Base-by-base conservation (phyloP, 2,797 vertebrate species). In the Chelon labrosus region DNA sequence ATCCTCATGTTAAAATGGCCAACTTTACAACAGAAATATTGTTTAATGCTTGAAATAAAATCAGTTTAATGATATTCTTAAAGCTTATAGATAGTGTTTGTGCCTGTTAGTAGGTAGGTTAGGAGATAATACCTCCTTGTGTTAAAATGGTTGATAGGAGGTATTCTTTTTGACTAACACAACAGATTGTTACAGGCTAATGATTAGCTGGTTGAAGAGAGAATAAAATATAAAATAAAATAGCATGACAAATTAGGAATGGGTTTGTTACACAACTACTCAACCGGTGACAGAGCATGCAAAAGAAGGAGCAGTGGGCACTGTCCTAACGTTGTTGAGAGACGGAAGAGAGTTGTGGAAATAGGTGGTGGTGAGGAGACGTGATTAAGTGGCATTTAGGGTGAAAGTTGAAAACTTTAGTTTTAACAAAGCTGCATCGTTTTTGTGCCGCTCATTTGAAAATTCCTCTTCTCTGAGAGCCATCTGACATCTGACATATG, bases 341-440 rank as follows among this genome's bases (percentile, higher is more conserved):
- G 68, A 70, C 64, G 61, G 75, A 31, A 54, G 70, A 37, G 57
- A 69, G 77, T 75, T 53, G 68, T 63, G 50, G 74, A 75, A 63
- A 76, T 73, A 80, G 73, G 74, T 75, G 73, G 49, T 65, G 73
- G 35, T 60, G 70, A 71, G 61, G 70, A 77, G 55, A 68, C 60
- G 75, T 81, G 67, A 82, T 88, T 82, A 82, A 72, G 65, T 85
- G 69, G 71, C 78, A 77, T 72, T 75, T 58, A 65, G 75, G 72
- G 73, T 71, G 71, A 77, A 70, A 80, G 61, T 82, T 27, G 25
- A 27, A 27, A 27, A 27, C 20, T 41, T 35, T 60, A 50, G 17
- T 16, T 50, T 49, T 35, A 20, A 10, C 27, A 37, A 37, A 20
- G 17, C 37, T 46, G 16, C 4, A 10, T 44, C 10, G 31, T 61